These are phyloP conservation scores for Cephus pygmeus DNA, from an alignment of 2,888 invertebrate species.

Conservation along the genomic window DNA sequence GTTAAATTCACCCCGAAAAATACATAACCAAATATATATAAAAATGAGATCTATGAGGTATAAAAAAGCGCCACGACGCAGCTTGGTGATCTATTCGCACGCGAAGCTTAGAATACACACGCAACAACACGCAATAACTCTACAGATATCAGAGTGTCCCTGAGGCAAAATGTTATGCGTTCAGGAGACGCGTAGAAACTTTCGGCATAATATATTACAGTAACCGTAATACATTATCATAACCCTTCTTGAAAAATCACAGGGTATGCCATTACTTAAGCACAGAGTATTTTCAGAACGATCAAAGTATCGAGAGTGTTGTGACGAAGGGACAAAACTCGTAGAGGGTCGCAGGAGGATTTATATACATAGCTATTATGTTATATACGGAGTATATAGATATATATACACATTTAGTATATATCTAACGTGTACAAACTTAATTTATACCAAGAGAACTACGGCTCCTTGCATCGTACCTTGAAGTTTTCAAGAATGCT, in stretches of 20 bases:
- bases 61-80: not conserved
- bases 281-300: not conserved
- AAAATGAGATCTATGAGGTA: not conserved
- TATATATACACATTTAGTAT: too few species aligned
- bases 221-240: not conserved
- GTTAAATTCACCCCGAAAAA: not conserved
- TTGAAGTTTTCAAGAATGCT: not conserved
- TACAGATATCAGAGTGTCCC: not conserved
- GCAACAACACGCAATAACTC: not conserved
- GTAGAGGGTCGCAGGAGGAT: not conserved
- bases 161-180: not conserved
- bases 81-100: not conserved
- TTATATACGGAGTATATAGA: too few species aligned
- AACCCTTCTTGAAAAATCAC: not conserved
- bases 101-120: not conserved
- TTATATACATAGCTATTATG: not conserved
- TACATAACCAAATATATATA: not conserved
- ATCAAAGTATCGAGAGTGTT: not conserved
- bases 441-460: not conserved
- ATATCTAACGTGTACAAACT: not conserved
- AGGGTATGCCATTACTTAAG: not conserved
- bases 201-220: not conserved
- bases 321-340: not conserved
- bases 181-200: not conserved
- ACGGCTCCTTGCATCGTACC: not conserved